Conservation (phyloP, 2,888 invertebrate species). For the Sarcophaga variegata region DNA sequence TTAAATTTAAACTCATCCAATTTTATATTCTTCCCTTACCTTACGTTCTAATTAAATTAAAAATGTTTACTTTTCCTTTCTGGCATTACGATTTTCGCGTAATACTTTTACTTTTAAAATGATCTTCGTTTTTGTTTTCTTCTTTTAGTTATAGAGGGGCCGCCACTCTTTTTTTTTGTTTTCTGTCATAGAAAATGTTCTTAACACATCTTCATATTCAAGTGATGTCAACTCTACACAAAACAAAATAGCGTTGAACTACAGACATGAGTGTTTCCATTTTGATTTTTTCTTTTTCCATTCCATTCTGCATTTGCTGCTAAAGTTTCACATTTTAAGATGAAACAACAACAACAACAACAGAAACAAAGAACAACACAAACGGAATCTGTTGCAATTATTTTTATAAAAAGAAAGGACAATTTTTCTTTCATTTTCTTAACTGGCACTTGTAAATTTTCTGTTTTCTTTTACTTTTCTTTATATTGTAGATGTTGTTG, state of each 20-base stretch:
- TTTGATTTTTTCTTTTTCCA: neutral
- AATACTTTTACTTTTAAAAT: conserved; percentile 33
- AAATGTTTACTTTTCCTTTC: neutral
- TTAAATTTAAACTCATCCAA: no score
- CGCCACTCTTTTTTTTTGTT: neutral
- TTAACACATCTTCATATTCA: conserved; percentile 47
- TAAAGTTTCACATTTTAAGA: neutral
- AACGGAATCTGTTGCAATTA: conserved; percentile 43
- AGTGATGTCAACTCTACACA: conserved; percentile 56
- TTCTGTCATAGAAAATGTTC: neutral
- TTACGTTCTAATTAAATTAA: conserved; percentile 11
- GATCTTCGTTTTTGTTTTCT: conserved; percentile 6
- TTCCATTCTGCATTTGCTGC: conserved; percentile 9
- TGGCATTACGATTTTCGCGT: neutral
- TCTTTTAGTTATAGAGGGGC: neutral
- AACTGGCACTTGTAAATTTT: conserved; percentile 55
- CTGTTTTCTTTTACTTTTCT: conserved; percentile 1
- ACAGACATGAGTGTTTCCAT: neutral
- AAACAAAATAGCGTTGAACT: neutral
- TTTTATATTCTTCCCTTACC: no score
- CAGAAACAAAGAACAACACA: neutral
- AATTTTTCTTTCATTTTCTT: conserved; percentile 30
- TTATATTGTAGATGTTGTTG: neutral
- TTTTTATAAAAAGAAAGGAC: conserved; percentile 31
- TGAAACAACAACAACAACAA: neutral